Evolutionary conservation across 1,140 invertebrate species (phyloP).

Genomic region (Platyura marginata): DNA sequence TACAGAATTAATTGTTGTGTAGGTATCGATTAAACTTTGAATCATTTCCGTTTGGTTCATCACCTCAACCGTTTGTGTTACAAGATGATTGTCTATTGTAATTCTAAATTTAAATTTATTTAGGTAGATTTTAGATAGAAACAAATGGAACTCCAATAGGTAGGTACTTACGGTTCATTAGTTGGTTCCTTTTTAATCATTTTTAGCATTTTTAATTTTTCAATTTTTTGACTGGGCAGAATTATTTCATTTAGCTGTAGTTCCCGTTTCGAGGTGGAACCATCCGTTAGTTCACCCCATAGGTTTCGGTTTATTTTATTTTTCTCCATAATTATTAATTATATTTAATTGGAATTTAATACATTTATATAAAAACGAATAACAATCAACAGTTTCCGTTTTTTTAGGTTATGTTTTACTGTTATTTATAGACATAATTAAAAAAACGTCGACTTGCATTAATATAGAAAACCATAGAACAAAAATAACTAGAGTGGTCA

Average conservation of each 20-base stretch:
- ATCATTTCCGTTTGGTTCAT: slow-evolving; percentile 24
- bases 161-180: slow-evolving; percentile 1
- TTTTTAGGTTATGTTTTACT: too few relatives aligned
- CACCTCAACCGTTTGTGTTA: slow-evolving; percentile 22
- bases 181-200: background rate
- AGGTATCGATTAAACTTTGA: slow-evolving; percentile 21
- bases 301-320: too few relatives aligned
- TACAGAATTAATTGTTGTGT: slow-evolving; percentile 22
- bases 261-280: background rate
- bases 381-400: too few relatives aligned
- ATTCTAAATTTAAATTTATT: slow-evolving; percentile 3
- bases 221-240: background rate
- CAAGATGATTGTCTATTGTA: slow-evolving; percentile 16
- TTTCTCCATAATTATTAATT: too few relatives aligned
- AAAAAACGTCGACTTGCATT: too few relatives aligned
- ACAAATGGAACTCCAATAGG: background rate
- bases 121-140: background rate
- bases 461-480: too few relatives aligned
- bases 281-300: slow-evolving; percentile 1
- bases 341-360: too few relatives aligned
- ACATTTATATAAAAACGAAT: too few relatives aligned
- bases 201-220: slow-evolving; percentile 1
- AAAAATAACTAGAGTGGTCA: too few relatives aligned
- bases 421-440: too few relatives aligned
- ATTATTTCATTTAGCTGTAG: background rate